phyloP scores from a whole-genome alignment of 2,113 vertebrate species.

The Synchiropus splendidus region DNA sequence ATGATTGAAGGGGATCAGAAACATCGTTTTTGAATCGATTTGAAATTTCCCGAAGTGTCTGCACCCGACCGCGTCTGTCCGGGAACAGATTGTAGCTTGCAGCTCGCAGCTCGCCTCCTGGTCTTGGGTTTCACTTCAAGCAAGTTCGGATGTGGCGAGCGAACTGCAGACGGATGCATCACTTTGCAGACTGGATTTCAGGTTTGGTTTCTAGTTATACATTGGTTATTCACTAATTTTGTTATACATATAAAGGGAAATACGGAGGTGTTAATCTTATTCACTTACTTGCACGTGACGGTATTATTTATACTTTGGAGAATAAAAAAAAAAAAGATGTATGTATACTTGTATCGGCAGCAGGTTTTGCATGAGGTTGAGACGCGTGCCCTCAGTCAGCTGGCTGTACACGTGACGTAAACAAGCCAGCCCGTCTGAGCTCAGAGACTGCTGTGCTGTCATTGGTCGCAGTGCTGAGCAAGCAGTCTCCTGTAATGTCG shows the following conservation, averaged over 20 bases:
- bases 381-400: slow-evolving; percentile 45
- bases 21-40: too few relatives aligned
- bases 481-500: too few relatives aligned
- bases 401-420: slow-evolving; percentile 61
- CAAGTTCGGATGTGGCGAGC: slow-evolving; percentile 55
- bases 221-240: not conserved
- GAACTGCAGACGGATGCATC: slow-evolving; percentile 59
- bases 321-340: too few relatives aligned
- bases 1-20: too few relatives aligned
- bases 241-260: not conserved
- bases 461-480: slow-evolving; percentile 1
- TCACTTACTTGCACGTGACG: too few relatives aligned
- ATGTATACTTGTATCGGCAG: too few relatives aligned
- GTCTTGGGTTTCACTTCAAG: too few relatives aligned
- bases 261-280: not conserved
- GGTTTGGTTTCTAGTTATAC: slow-evolving; percentile 31
- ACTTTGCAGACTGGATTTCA: slow-evolving; percentile 61
- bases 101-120: too few relatives aligned
- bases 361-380: slow-evolving; percentile 13
- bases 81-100: too few relatives aligned
- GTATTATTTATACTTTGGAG: too few relatives aligned
- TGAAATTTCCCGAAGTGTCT: not conserved
- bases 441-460: slow-evolving; percentile 51
- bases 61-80: not conserved
- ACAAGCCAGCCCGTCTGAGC: slow-evolving; percentile 43